Conservation (phyloP, 2,888 invertebrate genomes). For the Tineola bisselliella region DNA sequence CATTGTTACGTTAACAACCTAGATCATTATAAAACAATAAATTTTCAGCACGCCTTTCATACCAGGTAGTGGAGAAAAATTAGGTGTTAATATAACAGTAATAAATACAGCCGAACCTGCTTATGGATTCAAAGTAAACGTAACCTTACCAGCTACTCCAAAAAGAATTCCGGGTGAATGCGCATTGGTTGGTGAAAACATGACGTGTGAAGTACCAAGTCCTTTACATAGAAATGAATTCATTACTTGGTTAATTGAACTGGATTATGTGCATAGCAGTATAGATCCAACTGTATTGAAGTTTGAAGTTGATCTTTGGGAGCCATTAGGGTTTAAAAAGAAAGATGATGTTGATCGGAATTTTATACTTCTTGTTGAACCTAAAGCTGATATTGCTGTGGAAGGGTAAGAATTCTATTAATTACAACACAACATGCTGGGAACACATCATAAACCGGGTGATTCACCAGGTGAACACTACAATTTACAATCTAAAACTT, state of each 20-base stretch:
- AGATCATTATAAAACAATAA: no score
- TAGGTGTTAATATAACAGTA: conserved; percentile 37
- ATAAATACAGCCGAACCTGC: conserved; percentile 49
- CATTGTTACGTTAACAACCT: no score
- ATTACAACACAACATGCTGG: no score
- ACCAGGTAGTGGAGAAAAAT: conserved; percentile 38
- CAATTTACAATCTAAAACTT: neutral
- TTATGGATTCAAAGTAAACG: conserved; percentile 39
- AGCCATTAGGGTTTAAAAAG: conserved; percentile 23
- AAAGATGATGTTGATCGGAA: neutral
- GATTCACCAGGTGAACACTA: no score
- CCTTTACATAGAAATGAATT: conserved; percentile 36
- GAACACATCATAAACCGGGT: no score
- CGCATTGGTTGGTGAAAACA: conserved; percentile 30
- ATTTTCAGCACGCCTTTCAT: conserved; percentile 23
- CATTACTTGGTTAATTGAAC: conserved; percentile 40
- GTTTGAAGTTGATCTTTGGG: conserved; percentile 32
- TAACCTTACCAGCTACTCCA: conserved; percentile 37
- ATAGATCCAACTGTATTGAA: conserved; percentile 26
- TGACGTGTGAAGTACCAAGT: conserved; percentile 41
- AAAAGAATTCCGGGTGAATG: conserved; percentile 44
- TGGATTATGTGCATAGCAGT: conserved; percentile 37
- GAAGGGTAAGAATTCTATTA: conserved; percentile 30
- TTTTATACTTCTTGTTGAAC: conserved; percentile 27
- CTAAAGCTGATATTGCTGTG: conserved; percentile 33